phyloP scores from a whole-genome alignment of 2,113 vertebrate species.

The Lasiurus cinereus region DNA sequence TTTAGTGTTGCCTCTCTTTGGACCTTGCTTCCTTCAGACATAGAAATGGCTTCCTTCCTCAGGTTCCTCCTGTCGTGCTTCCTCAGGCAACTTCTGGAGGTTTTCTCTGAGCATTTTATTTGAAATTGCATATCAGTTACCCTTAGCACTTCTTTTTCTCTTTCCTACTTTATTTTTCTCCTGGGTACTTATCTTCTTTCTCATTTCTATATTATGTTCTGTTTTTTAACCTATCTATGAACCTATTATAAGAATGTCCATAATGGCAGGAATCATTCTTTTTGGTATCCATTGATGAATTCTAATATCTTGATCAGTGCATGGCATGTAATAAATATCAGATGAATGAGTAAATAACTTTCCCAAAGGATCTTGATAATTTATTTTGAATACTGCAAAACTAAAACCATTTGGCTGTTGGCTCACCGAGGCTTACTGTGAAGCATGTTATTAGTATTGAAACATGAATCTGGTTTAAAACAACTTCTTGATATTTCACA shows the following conservation, averaged over 20 bases:
- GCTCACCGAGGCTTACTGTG: not conserved
- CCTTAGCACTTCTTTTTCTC: not conserved
- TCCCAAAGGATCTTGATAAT: not conserved
- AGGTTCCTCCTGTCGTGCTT: not conserved
- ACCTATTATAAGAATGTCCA: not conserved
- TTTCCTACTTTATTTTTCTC: not conserved
- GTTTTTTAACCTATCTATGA: not conserved
- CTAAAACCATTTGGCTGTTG: not conserved
- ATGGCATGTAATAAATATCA: conserved; percentile 17
- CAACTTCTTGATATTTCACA: not conserved
- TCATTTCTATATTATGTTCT: not conserved
- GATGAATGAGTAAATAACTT: not conserved
- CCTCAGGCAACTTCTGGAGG: not conserved
- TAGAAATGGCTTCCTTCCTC: not conserved
- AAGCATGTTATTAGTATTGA: not conserved
- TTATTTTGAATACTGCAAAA: conserved; percentile 24
- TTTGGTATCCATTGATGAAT: not conserved
- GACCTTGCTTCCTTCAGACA: not conserved
- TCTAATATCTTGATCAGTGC: not conserved
- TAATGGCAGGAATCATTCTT: not conserved
- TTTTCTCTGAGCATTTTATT: not conserved
- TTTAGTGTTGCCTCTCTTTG: not conserved
- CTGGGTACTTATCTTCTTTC: not conserved
- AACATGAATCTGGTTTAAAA: not conserved
- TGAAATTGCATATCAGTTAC: not conserved